These are phyloP conservation scores for Salmo trutta DNA, from an alignment of 2,797 vertebrate genomes.

Conservation along the genomic window DNA sequence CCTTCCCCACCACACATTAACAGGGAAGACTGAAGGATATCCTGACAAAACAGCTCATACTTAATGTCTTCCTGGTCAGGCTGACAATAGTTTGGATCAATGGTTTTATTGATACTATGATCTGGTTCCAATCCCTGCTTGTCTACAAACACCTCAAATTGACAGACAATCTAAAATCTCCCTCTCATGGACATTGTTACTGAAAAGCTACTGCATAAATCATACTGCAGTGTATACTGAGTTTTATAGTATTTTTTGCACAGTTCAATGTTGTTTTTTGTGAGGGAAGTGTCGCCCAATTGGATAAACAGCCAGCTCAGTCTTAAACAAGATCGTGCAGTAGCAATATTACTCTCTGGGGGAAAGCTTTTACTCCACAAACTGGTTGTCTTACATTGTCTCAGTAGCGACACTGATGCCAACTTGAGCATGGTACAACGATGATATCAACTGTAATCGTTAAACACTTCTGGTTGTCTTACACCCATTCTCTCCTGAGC, in stretches of 20 bases:
- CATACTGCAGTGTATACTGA: too few species aligned
- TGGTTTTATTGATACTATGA: neutral
- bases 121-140: neutral
- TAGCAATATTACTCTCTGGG: too few species aligned
- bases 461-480: neutral
- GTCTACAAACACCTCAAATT: neutral
- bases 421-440: neutral
- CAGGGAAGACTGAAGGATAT: neutral
- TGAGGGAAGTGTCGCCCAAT: too few species aligned
- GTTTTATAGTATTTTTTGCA: too few species aligned
- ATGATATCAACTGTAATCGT: constrained; percentile 21
- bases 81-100: neutral
- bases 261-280: too few species aligned
- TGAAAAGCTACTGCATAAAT: too few species aligned
- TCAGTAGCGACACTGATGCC: neutral
- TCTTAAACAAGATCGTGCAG: too few species aligned
- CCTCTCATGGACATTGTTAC: too few species aligned
- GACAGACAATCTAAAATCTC: neutral
- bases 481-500: neutral
- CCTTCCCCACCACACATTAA: neutral
- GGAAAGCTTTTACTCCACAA: neutral
- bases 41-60: neutral
- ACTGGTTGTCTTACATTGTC: neutral
- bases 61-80: neutral
- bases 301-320: too few species aligned